Percentiles rank a stretch among this genome's conserved stretches.
Conservation (phyloP, 2,888 invertebrate species). For the Ramazzottius varieornatus region DNA sequence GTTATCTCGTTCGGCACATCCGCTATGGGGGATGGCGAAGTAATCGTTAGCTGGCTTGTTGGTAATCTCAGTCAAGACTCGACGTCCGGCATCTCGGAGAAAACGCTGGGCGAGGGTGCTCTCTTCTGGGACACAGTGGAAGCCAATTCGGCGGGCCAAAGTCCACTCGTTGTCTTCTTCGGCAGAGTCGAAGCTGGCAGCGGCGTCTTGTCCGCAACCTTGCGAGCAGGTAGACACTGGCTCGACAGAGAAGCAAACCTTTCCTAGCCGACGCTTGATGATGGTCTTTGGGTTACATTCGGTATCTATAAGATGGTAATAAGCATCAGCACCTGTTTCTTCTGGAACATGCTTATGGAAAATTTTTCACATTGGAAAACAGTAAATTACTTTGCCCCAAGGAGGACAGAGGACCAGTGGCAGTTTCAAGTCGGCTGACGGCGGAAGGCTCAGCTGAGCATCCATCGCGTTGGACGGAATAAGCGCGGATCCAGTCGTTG, state of each 20-base stretch:
- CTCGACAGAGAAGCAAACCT: constrained; percentile 1
- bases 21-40: background rate
- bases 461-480: background rate
- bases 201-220: background rate
- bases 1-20: too few species aligned
- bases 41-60: background rate
- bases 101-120: background rate
- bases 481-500: background rate
- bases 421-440: too few species aligned
- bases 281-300: background rate
- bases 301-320: background rate
- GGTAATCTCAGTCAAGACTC: background rate
- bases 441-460: background rate
- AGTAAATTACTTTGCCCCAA: too few species aligned
- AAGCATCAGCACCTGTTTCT: too few species aligned
- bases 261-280: background rate
- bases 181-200: background rate
- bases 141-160: background rate
- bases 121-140: background rate
- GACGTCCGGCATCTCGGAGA: background rate
- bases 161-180: background rate
- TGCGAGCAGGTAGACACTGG: background rate
- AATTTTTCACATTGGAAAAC: too few species aligned
- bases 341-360: too few species aligned
- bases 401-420: too few species aligned